Evolutionary conservation across 2,113 vertebrate genomes (phyloP).

Genomic region (Marmota monax): DNA sequence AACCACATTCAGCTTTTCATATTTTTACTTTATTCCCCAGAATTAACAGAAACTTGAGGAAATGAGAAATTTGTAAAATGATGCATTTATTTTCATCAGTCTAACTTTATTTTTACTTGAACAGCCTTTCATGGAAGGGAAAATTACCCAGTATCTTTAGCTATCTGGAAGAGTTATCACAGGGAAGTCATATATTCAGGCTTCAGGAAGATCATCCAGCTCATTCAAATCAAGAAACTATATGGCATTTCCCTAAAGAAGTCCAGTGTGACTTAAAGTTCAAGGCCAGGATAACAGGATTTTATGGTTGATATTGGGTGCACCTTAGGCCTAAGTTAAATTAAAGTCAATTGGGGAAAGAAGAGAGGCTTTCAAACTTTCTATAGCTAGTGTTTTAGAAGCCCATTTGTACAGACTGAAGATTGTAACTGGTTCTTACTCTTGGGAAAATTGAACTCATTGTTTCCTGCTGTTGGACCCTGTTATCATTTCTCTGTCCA

Average conservation of each 20-base stretch:
- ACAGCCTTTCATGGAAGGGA: neutral
- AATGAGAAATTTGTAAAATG: neutral
- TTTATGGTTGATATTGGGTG: neutral
- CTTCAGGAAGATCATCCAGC: neutral
- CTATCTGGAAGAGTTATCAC: neutral
- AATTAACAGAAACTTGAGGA: slow-evolving; percentile 34
- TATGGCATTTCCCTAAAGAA: neutral
- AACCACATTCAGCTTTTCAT: neutral
- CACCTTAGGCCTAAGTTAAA: neutral
- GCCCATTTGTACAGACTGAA: neutral
- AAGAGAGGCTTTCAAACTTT: neutral
- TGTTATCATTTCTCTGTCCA: neutral
- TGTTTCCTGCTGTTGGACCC: neutral
- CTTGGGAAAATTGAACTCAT: slow-evolving; percentile 26
- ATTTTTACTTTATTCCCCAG: neutral
- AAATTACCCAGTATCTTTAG: neutral
- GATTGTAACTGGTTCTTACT: neutral
- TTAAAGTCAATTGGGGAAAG: neutral
- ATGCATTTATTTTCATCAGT: neutral
- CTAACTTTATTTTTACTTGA: slow-evolving; percentile 32
- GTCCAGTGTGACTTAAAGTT: neutral
- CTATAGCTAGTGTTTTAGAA: slow-evolving; percentile 25
- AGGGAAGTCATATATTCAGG: neutral
- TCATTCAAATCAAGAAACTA: neutral
- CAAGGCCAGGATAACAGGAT: neutral